Evolutionary conservation across 2,113 vertebrate species (phyloP), one percentile per base, ranked within the genome.

Genomic region (Lampris megalopsis): DNA sequence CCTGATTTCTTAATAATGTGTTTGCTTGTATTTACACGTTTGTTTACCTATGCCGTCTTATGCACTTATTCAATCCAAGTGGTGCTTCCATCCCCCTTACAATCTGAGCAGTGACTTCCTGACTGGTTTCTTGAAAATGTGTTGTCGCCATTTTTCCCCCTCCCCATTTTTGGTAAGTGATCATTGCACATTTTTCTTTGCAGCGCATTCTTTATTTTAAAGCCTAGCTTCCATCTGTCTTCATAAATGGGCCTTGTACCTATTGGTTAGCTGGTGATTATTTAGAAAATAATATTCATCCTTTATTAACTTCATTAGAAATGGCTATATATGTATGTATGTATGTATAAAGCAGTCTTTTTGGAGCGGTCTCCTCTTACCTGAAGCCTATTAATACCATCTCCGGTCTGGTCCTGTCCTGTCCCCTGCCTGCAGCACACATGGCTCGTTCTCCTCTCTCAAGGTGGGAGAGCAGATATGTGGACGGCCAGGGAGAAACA

Each of bases 401-500:
- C 67, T 59, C 70, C 81, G 59, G 41, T 36, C 58, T 52, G 6
- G 66, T 67, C 63, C 83, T 10, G 67, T 71, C 84, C 79, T 47
- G 76, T 62, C 84, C 71, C 81, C 69, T 4, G 65, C 86, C n/a
- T 73, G 80, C 80, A 8, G 68, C 88, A 86, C 85, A 85, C 86
- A 79, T 77, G 87, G 79, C 79, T 59, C 75, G n/a, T 48, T 53
- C 67, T 68, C 53, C 67, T 38, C 53, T 43, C 54, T 74, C 42
- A 2, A 65, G 9, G 47, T 45, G 2, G 2, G 72, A 77, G 86
- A 79, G 74, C 83, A 75, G 80, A 47, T 75, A 85, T 45, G 73
- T 73, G 81, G 85, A 87, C 45, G 68, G 77, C 73, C 80, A 11
- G 71, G 71, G 77, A 86, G 88, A 91, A 86, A 77, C 90, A 87